Evolutionary conservation across 23 tunicate genomes (phyloP).

Genomic region (Botrylloides violaceus): DNA sequence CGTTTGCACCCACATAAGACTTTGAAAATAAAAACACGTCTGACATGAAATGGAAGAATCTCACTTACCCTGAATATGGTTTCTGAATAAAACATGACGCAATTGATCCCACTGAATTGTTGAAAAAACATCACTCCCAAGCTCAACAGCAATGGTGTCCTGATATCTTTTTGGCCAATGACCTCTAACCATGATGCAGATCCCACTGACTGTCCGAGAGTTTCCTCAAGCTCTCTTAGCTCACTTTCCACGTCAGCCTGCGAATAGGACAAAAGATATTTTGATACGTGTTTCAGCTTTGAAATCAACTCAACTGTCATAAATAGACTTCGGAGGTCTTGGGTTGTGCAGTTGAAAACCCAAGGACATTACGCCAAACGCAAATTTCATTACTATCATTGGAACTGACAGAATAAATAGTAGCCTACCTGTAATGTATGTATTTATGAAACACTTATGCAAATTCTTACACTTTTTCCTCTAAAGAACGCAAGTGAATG

Average conservation of each 20-base stretch:
- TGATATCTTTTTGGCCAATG: slow-evolving; percentile 1
- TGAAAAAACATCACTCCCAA: slow-evolving; percentile 65
- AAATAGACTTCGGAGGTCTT: too few species aligned
- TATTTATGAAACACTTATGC: too few species aligned
- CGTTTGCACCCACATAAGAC: neutral
- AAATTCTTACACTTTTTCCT: slow-evolving; percentile 39
- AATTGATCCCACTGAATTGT: slow-evolving; percentile 65
- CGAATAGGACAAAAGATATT: too few species aligned
- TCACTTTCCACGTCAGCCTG: slow-evolving; percentile 59
- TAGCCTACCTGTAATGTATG: neutral
- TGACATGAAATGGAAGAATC: neutral
- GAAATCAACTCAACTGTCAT: too few species aligned
- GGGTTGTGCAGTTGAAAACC: too few species aligned
- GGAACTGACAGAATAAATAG: neutral
- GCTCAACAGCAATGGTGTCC: slow-evolving; percentile 47
- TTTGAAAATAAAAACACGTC: neutral
- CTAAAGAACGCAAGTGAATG: slow-evolving; percentile 36
- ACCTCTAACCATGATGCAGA: slow-evolving; percentile 54
- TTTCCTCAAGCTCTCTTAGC: slow-evolving; percentile 33
- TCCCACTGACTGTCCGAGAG: slow-evolving; percentile 2
- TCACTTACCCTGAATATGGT: slow-evolving; percentile 55
- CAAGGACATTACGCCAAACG: too few species aligned
- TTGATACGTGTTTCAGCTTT: too few species aligned
- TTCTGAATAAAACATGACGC: slow-evolving; percentile 69
- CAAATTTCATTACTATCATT: too few species aligned